Percentiles rank a stretch among this genome's conserved stretches.
phyloP scores from a whole-genome alignment of 2,797 vertebrate species.

The Sylvilagus floridanus region DNA sequence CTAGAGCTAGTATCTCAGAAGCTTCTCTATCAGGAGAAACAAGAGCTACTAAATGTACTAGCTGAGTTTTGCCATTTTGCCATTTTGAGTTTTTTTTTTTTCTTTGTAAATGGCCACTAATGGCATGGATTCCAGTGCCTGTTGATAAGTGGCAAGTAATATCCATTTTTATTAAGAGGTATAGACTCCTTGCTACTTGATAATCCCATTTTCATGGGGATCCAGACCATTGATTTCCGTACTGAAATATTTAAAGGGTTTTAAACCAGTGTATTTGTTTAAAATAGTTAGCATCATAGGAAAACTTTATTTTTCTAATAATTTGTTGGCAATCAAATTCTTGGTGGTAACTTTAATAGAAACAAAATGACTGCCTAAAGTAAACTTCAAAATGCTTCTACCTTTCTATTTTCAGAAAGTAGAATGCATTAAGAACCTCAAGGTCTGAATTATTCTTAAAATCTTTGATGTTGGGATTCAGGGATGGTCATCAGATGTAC shows the following conservation, averaged over 20 bases:
- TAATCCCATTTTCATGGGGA: background rate
- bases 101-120: background rate
- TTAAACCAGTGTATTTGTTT: constrained; percentile 43
- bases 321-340: constrained; percentile 31
- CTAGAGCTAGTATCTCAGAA: background rate
- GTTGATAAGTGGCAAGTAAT: constrained; percentile 1
- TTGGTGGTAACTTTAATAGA: constrained; percentile 10
- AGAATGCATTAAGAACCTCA: constrained; percentile 25
- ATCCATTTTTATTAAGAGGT: constrained; percentile 30
- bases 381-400: constrained; percentile 26
- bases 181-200: constrained; percentile 1
- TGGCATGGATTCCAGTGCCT: background rate
- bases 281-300: constrained; percentile 14
- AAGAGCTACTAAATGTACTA: background rate
- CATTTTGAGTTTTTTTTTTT: background rate
- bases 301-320: constrained; percentile 38
- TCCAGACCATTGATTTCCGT: constrained; percentile 51
- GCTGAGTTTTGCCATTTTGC: background rate
- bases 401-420: constrained; percentile 49
- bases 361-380: constrained; percentile 37
- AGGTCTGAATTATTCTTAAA: constrained; percentile 38
- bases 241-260: background rate
- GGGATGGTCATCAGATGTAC: background rate
- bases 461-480: background rate
- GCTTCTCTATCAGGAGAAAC: background rate